Evolutionary conservation across 1,140 invertebrate genomes (phyloP).

Genomic region (Potamilus streckersoni): DNA sequence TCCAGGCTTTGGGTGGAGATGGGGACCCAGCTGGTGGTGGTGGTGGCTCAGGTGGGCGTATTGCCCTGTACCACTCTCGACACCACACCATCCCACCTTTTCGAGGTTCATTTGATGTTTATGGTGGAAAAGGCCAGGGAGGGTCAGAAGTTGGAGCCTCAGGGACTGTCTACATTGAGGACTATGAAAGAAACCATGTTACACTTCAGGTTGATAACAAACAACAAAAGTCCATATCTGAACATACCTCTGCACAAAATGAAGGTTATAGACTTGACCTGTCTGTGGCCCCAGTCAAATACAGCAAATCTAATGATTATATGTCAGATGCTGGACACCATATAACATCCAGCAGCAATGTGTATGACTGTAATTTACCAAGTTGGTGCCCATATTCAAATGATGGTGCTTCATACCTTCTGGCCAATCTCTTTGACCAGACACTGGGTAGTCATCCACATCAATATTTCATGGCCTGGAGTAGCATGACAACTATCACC

Average conservation of each 20-base stretch:
- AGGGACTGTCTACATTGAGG: conserved; percentile 47
- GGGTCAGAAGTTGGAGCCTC: conserved; percentile 47
- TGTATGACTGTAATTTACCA: too few species aligned
- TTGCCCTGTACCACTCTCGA: conserved; percentile 52
- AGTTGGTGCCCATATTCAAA: conserved; percentile 18
- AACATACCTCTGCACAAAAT: conserved; percentile 44
- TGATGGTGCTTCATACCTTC: conserved; percentile 21
- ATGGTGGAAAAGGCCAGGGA: conserved; percentile 34
- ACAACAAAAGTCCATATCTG: conserved; percentile 35
- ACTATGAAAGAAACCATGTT: conserved; percentile 25
- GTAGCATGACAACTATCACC: conserved; percentile 34
- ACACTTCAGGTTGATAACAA: conserved; percentile 50
- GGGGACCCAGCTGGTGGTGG: conserved; percentile 36
- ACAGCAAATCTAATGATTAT: conserved; percentile 33
- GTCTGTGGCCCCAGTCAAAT: background rate
- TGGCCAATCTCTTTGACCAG: conserved; percentile 55
- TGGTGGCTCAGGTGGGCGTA: conserved; percentile 52
- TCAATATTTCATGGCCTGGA: conserved; percentile 41
- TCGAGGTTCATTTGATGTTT: conserved; percentile 43
- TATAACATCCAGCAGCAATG: conserved; percentile 18
- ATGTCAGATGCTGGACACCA: conserved; percentile 32
- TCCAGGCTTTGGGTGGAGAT: conserved; percentile 48
- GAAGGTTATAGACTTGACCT: conserved; percentile 52
- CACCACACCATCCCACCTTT: conserved; percentile 43
- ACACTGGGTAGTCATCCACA: conserved; percentile 26